Evolutionary conservation across 2,888 invertebrate genomes (phyloP).

Genomic region (Tanytarsus gracilentus): DNA sequence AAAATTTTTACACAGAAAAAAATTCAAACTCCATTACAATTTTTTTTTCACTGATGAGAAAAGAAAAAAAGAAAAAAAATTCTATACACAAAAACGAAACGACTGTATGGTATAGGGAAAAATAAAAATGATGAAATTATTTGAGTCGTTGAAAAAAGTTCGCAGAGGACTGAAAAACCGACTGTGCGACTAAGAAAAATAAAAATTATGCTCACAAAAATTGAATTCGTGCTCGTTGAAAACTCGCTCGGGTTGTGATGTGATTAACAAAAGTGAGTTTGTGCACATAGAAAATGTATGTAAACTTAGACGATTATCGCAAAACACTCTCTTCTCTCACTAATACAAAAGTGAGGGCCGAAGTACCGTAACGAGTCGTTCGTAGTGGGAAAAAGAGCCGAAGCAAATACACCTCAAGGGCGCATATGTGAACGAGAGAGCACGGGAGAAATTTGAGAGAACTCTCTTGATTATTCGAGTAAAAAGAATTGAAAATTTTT

Average conservation of each 20-base stretch:
- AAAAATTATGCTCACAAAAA: conserved; percentile 25
- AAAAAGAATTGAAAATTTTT: neutral
- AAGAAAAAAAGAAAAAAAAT: conserved; percentile 16
- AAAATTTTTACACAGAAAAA: conserved; percentile 3
- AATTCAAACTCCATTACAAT: conserved; percentile 18
- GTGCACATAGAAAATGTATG: neutral
- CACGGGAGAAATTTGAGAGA: neutral
- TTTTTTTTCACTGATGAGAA: conserved; percentile 16
- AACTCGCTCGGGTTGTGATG: neutral
- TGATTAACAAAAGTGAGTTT: neutral
- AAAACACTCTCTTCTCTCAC: neutral
- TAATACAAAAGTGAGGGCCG: neutral
- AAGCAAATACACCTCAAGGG: too few species aligned
- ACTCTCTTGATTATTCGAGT: neutral
- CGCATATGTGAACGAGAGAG: conserved; percentile 1
- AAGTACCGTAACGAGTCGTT: neutral
- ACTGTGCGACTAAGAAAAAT: conserved; percentile 18
- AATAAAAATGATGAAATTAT: conserved; percentile 29
- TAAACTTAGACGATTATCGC: neutral
- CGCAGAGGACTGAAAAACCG: conserved; percentile 22
- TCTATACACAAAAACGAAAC: conserved; percentile 14
- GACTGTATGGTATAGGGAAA: conserved; percentile 21
- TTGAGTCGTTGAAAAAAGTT: conserved; percentile 25
- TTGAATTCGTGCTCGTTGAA: conserved; percentile 5
- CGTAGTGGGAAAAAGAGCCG: conserved; percentile 1